Conservation (phyloP, 2,888 invertebrate species). For the Amphipyra berbera region DNA sequence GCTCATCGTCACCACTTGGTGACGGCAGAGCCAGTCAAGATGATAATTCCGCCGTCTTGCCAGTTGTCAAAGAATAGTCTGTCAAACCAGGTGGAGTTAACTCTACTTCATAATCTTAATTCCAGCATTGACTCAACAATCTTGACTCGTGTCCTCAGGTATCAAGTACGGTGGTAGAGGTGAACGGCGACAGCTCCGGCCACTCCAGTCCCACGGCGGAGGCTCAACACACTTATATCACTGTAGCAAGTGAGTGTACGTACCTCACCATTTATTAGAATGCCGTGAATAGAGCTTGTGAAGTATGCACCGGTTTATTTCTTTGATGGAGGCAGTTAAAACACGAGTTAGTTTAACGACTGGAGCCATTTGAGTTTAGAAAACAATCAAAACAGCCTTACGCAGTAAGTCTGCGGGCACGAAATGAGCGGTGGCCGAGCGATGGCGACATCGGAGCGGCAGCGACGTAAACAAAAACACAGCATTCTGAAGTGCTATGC, state of each 20-base stretch:
- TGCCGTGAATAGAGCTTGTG: constrained; percentile 4
- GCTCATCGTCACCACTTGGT: no score
- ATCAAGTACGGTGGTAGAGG: constrained; percentile 83
- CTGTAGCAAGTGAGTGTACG: constrained; percentile 80
- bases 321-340: constrained; percentile 3
- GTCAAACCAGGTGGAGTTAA: no score
- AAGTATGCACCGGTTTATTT: constrained; percentile 20
- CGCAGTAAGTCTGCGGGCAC: no score
- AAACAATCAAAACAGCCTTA: no score
- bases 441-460: no score
- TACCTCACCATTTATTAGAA: constrained; percentile 12
- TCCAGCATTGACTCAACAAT: constrained; percentile 1
- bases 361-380: neutral
- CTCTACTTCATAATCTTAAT: neutral
- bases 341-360: neutral
- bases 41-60: no score
- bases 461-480: no score
- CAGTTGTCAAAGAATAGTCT: no score
- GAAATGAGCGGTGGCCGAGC: no score
- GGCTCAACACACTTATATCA: constrained; percentile 91
- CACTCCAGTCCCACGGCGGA: constrained; percentile 88
- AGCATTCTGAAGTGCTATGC: no score
- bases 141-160: constrained; percentile 70
- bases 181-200: constrained; percentile 89
- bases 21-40: no score